Evolutionary conservation across 2,888 invertebrate genomes (phyloP).

Genomic region (Herminia tarsipennalis): DNA sequence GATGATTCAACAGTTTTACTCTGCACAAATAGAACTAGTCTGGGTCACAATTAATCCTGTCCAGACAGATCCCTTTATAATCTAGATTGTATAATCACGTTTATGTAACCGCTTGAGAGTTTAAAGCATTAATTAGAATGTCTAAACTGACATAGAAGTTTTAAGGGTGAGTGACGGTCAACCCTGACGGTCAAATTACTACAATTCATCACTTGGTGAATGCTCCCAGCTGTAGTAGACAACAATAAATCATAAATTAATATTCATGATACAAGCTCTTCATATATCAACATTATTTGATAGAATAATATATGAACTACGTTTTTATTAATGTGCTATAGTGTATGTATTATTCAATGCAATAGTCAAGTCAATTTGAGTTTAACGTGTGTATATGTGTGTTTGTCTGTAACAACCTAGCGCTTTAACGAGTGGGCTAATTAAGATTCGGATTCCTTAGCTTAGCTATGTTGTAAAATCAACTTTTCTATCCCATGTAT

Average conservation of each 20-base stretch:
- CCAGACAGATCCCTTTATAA: background rate
- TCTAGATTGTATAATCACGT: background rate
- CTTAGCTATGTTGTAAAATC: no score
- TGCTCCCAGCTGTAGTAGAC: conserved; percentile 59
- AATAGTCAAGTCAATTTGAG: background rate
- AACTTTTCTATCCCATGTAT: no score
- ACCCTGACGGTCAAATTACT: conserved; percentile 57
- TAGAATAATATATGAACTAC: conserved; percentile 31
- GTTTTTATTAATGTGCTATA: conserved; percentile 25
- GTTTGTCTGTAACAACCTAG: no score
- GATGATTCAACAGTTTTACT: background rate
- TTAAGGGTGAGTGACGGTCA: conserved; percentile 46
- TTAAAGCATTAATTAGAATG: conserved; percentile 28
- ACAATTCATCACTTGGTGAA: conserved; percentile 61
- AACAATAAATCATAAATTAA: conserved; percentile 67
- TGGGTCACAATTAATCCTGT: background rate
- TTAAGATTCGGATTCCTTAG: no score
- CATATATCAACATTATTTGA: conserved; percentile 41
- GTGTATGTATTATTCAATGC: conserved; percentile 6
- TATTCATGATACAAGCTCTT: conserved; percentile 50
- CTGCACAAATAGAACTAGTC: background rate
- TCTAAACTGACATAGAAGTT: conserved; percentile 39
- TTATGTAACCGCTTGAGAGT: background rate
- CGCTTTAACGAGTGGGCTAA: no score
- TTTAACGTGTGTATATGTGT: no score